These are phyloP conservation scores for Manis pentadactyla DNA, from an alignment of 2,797 vertebrate genomes.

Conservation along the genomic window DNA sequence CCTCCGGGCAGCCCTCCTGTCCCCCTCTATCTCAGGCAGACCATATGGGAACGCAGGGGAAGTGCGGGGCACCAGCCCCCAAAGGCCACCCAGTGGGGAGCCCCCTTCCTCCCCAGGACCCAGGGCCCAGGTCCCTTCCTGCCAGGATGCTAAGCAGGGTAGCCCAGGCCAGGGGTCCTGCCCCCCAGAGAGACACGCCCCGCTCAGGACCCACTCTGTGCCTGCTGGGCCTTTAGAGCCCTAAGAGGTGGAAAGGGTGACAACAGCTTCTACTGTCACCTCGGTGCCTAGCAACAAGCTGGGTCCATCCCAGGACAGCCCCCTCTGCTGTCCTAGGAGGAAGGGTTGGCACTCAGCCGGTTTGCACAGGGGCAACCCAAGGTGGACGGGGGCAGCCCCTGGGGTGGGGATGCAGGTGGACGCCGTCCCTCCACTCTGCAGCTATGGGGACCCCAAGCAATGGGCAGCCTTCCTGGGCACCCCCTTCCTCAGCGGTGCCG, in stretches of 20 bases:
- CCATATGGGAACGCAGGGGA: too few species aligned
- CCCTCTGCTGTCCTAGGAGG: background rate
- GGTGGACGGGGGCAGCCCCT: background rate
- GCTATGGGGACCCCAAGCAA: conserved; percentile 90
- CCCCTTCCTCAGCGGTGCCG: conserved; percentile 88
- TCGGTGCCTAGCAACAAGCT: background rate
- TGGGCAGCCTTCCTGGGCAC: conserved; percentile 96
- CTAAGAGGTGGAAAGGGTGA: background rate
- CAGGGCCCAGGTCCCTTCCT: background rate
- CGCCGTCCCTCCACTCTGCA: conserved; percentile 77
- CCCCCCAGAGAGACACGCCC: background rate
- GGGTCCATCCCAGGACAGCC: too few species aligned
- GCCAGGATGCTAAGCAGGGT: background rate
- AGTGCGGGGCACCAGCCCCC: too few species aligned
- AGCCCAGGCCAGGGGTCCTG: background rate
- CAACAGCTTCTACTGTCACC: too few species aligned
- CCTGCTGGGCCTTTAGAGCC: too few species aligned
- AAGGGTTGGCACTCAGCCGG: background rate
- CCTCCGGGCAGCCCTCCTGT: background rate
- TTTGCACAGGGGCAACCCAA: background rate
- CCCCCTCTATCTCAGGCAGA: too few species aligned
- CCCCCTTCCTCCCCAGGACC: background rate
- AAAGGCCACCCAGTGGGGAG: background rate
- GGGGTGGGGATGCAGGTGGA: background rate
- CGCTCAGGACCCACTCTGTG: too few species aligned